These are phyloP conservation scores for Castor canadensis DNA, from an alignment of 2,113 vertebrate genomes.

Conservation along the genomic window DNA sequence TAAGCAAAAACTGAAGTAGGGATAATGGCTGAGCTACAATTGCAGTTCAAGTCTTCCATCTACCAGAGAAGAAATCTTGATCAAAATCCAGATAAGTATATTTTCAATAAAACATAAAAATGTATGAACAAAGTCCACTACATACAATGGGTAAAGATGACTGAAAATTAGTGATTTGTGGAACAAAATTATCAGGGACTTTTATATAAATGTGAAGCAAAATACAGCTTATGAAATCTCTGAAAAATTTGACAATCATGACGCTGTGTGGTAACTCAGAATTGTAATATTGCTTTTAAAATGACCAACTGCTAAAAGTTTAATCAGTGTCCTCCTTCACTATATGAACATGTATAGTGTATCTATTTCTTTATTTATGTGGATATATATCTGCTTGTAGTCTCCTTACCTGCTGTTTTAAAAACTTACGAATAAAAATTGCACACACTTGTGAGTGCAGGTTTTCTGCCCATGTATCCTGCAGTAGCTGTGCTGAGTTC, in stretches of 20 bases:
- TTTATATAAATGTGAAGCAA: not conserved
- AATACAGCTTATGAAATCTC: not conserved
- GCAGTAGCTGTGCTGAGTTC: too few species aligned
- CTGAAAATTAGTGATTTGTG: not conserved
- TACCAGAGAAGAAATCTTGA: not conserved
- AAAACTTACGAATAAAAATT: too few species aligned
- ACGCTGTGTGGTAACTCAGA: not conserved
- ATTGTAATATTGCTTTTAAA: too few species aligned
- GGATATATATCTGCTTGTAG: too few species aligned
- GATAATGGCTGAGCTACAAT: not conserved
- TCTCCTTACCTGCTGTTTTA: too few species aligned
- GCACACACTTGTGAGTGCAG: too few species aligned
- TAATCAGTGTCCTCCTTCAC: too few species aligned
- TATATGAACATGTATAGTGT: too few species aligned
- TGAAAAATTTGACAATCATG: not conserved
- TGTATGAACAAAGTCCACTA: not conserved
- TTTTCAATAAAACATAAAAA: not conserved
- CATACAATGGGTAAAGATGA: not conserved
- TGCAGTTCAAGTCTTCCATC: not conserved
- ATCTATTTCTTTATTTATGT: too few species aligned
- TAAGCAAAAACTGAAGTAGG: not conserved
- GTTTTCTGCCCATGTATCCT: too few species aligned
- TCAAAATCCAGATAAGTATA: not conserved
- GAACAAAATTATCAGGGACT: not conserved
- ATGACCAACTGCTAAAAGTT: too few species aligned